phyloP scores from a whole-genome alignment of 2,888 invertebrate species.

The Camponotus fellah region DNA sequence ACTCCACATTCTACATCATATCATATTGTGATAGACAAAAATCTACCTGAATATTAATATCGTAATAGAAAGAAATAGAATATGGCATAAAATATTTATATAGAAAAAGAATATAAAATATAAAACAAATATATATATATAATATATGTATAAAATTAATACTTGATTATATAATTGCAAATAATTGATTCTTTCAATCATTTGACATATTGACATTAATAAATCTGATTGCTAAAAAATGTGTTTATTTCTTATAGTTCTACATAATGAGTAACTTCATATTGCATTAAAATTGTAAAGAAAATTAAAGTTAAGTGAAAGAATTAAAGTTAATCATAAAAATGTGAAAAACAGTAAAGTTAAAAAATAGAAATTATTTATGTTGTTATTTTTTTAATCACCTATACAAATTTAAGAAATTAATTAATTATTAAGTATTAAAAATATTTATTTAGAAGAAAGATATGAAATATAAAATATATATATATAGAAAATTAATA shows the following conservation, averaged over 20 bases:
- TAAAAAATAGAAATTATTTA: conserved; percentile 4
- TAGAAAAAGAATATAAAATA: neutral
- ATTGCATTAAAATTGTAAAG: neutral
- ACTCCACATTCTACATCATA: neutral
- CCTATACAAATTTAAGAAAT: neutral
- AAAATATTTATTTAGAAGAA: no score
- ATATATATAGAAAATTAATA: no score
- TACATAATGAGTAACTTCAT: neutral
- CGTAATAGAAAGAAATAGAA: conserved; percentile 1
- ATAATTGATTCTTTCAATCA: conserved; percentile 8
- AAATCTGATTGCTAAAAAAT: conserved; percentile 15
- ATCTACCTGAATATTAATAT: neutral
- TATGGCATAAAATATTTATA: neutral
- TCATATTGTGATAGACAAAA: neutral
- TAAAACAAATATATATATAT: neutral
- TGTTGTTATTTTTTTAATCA: neutral
- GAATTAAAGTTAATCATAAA: neutral
- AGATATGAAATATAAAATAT: no score
- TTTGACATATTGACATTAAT: conserved; percentile 1
- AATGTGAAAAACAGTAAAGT: neutral
- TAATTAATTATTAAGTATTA: neutral
- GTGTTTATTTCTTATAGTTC: conserved; percentile 24
- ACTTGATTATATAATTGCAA: neutral
- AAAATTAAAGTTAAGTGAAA: conserved; percentile 7
- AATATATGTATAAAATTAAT: neutral